Conservation (phyloP, 2,797 vertebrate species). For the Amblyopsis hoosieri region DNA sequence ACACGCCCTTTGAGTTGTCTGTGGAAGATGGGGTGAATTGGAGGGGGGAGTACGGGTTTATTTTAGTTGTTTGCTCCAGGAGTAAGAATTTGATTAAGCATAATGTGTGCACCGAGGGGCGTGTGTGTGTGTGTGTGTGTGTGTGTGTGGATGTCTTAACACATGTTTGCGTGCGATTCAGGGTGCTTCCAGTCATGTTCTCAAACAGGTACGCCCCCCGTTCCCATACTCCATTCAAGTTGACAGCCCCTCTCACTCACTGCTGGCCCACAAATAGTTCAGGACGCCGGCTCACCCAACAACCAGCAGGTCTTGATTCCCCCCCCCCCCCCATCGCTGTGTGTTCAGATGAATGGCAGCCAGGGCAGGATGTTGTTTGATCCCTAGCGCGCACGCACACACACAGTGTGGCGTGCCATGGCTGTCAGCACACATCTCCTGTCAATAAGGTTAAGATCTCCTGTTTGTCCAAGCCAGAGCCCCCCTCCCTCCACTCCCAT, state of each 20-base stretch:
- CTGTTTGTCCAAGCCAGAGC: constrained; percentile 47
- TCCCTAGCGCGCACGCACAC: constrained; percentile 14
- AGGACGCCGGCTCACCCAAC: constrained; percentile 32
- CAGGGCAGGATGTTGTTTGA: constrained; percentile 29
- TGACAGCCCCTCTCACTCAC: constrained; percentile 17
- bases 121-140: constrained; percentile 3
- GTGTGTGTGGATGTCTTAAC: neutral
- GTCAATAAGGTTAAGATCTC: constrained; percentile 66
- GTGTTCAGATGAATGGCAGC: constrained; percentile 32
- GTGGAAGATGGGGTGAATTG: neutral
- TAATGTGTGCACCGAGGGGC: neutral
- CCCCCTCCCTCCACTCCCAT: neutral
- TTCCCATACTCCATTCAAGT: constrained; percentile 22
- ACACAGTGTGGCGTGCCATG: constrained; percentile 35
- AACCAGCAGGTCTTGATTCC: constrained; percentile 6
- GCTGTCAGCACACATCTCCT: constrained; percentile 31
- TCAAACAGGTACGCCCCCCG: neutral
- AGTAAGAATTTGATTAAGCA: neutral
- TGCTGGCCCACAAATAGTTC: constrained; percentile 22
- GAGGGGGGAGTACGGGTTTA: neutral
- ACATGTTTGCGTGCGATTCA: constrained; percentile 22
- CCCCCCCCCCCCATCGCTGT: constrained; percentile 18
- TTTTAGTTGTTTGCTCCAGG: constrained; percentile 6
- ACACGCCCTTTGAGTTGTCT: neutral
- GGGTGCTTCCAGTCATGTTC: neutral